These are phyloP conservation scores for Cephus pulcher DNA, from an alignment of 2,888 invertebrate genomes.

Conservation along the genomic window DNA sequence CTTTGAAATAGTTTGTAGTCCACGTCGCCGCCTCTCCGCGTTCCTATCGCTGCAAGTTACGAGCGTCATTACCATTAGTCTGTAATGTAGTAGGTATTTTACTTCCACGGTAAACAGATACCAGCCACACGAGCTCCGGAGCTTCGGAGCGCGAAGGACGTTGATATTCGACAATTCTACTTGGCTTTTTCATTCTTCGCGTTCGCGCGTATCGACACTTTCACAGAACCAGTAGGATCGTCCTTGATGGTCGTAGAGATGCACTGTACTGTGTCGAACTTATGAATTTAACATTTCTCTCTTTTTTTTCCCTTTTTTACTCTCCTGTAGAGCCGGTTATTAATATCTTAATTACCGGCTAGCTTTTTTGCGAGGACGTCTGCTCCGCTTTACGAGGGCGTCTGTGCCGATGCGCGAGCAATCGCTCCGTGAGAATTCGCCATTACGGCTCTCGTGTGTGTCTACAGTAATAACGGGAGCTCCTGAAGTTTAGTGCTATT, in stretches of 20 bases:
- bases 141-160: too few relatives aligned
- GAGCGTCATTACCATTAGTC: constrained; percentile 55
- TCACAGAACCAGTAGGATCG: neutral
- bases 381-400: constrained; percentile 18
- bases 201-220: accelerated
- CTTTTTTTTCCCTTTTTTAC: neutral
- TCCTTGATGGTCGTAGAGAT: neutral
- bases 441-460: neutral
- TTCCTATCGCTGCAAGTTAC: constrained; percentile 54
- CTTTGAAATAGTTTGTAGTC: constrained; percentile 4
- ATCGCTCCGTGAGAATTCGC: neutral
- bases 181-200: neutral
- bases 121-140: too few relatives aligned
- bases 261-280: neutral
- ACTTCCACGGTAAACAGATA: neutral
- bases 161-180: neutral
- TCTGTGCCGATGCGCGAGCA: neutral
- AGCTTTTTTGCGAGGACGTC: constrained; percentile 37
- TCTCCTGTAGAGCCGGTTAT: constrained; percentile 28
- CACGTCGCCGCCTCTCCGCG: constrained; percentile 7
- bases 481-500: neutral
- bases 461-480: neutral
- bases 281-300: neutral
- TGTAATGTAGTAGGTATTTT: constrained; percentile 44
- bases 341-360: constrained; percentile 40